Evolutionary conservation across 2,797 vertebrate species (phyloP), one percentile per base, ranked within the genome.

Genomic region (Acestrorhynchus altus): DNA sequence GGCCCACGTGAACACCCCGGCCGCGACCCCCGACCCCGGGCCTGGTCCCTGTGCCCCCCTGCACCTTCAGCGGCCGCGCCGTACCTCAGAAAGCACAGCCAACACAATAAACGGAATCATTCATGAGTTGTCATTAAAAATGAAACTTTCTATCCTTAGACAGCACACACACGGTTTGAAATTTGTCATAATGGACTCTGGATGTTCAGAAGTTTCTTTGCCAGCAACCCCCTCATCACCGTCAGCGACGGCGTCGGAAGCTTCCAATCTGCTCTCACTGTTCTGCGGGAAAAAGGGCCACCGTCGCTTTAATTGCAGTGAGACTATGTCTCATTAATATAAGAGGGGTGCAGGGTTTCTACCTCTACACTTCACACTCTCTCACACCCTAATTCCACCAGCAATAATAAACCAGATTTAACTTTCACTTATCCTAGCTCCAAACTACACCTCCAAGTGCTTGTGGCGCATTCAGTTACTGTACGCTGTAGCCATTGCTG

Each of bases 41-140:
- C 60, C n/a, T 11, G 60, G 20, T n/a, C 60, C 31, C 92, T 93
- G 94, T 93, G 92, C 94, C 96, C 94, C 93, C 94, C 91, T 94
- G 90, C 95, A 96, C 95, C 96, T 98, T 96, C 96, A 93, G 95
- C 96, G 94, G 94, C 95, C 93, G 94, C 93, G 94, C 93, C 95
- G 31, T 35, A 95, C 96, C 96, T 96, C 97, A 96, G 96, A 97
- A 97, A 95, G 93, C 91, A 93, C 91, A 92, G 94, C 96, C 94
- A 96, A 95, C 94, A 98, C 96, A 96, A 96, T 98, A 98, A 99
- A 98, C 96, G 89, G 96, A 99, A 99, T 99, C 96, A 98, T 98
- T 98, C 94, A 99, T 98, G 96, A 96, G 92, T 94, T 94, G 95
- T 95, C 97, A 97, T 98, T 98, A 98, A 95, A 98, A 96, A 98